Evolutionary conservation across 2,797 vertebrate species (phyloP).

Genomic region (Leptoclinus maculatus): DNA sequence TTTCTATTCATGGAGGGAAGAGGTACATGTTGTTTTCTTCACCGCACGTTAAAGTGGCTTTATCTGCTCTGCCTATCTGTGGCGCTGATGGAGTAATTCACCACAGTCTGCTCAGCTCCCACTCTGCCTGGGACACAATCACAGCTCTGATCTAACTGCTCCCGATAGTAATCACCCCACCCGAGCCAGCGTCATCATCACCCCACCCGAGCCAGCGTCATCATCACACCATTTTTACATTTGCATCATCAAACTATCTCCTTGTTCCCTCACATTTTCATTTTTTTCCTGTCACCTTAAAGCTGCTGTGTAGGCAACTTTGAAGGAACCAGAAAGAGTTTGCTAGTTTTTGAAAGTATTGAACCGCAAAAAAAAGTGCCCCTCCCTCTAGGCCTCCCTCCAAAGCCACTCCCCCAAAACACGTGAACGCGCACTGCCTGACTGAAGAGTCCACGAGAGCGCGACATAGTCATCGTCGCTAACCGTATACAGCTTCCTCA

Average conservation of each 20-base stretch:
- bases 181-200: conserved; percentile 19
- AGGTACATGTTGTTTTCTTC: conserved; percentile 23
- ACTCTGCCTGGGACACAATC: conserved; percentile 28
- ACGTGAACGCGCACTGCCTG: too few species aligned
- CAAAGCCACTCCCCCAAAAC: too few species aligned
- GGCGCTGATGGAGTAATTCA: conserved; percentile 48
- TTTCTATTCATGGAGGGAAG: conserved; percentile 41
- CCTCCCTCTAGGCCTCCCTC: too few species aligned
- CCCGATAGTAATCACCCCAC: conserved; percentile 29
- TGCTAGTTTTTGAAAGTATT: background rate
- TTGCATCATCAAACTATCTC: conserved; percentile 29
- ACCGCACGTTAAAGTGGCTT: conserved; percentile 24
- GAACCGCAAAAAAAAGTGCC: too few species aligned
- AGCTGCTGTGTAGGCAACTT: background rate
- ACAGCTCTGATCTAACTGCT: conserved; percentile 29
- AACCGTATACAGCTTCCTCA: too few species aligned
- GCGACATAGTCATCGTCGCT: too few species aligned
- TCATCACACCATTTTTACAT: conserved; percentile 13
- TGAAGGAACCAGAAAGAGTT: background rate
- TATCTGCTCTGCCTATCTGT: conserved; percentile 52
- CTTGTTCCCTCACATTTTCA: background rate
- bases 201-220: background rate
- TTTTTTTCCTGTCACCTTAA: background rate
- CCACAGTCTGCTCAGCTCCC: conserved; percentile 33
- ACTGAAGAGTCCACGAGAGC: too few species aligned